phyloP scores from a whole-genome alignment of 2,797 vertebrate genomes.

The Pitangus sulphuratus region DNA sequence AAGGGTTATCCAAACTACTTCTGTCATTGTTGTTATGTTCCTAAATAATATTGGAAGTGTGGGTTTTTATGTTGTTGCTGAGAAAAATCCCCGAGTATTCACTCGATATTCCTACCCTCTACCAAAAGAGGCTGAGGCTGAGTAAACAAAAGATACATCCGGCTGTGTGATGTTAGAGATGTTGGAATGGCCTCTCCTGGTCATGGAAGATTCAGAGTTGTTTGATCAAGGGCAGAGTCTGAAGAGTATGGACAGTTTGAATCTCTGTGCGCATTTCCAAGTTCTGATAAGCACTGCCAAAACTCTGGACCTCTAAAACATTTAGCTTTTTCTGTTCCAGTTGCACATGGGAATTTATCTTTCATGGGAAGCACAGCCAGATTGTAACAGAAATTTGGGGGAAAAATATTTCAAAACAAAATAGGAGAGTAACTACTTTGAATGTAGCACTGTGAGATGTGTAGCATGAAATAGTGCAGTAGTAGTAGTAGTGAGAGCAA shows the following conservation, averaged over 20 bases:
- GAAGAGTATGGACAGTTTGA: background rate
- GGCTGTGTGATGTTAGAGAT: background rate
- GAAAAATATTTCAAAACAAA: background rate
- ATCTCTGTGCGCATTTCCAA: background rate
- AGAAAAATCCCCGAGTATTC: background rate
- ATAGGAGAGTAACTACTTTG: background rate
- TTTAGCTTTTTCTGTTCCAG: background rate
- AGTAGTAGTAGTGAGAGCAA: background rate
- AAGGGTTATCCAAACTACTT: background rate
- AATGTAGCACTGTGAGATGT: background rate
- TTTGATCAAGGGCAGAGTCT: background rate
- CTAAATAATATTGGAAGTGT: background rate
- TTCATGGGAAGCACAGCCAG: background rate
- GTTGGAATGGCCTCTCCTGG: background rate
- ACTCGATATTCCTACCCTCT: fast-evolving
- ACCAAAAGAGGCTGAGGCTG: background rate
- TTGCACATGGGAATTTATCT: background rate
- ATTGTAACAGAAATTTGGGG: background rate
- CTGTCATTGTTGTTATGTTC: background rate
- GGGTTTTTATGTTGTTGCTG: background rate
- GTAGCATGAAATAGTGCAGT: background rate
- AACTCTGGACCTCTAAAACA: background rate
- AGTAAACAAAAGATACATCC: background rate
- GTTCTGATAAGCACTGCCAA: background rate
- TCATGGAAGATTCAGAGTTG: background rate